Evolutionary conservation across 2,797 vertebrate species (phyloP).

Genomic region (Chloroceryle amazona): DNA sequence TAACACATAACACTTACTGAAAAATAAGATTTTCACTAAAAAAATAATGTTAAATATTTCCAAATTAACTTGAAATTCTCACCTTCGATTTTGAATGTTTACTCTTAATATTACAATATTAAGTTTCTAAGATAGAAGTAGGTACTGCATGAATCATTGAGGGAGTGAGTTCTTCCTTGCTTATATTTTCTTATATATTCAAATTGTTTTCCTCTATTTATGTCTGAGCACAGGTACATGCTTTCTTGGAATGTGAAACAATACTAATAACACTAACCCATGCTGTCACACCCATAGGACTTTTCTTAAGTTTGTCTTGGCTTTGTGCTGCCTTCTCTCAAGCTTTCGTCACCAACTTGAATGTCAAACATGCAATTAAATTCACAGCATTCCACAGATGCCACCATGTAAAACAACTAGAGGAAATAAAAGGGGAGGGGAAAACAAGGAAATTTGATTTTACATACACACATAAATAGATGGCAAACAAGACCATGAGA

Average conservation of each 20-base stretch:
- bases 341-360: neutral
- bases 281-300: neutral
- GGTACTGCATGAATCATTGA: neutral
- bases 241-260: neutral
- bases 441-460: conserved; percentile 37
- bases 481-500: neutral
- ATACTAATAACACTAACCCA: neutral
- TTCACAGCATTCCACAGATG: neutral
- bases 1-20: neutral
- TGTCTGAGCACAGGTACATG: neutral
- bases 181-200: neutral
- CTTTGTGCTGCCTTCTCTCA: neutral
- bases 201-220: neutral
- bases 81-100: neutral
- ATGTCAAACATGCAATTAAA: conserved; percentile 22
- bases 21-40: neutral
- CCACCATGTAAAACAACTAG: neutral
- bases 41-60: neutral
- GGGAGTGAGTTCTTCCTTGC: neutral
- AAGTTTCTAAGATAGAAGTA: neutral
- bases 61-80: neutral
- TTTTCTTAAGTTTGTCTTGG: neutral
- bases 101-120: neutral
- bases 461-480: neutral
- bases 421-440: conserved; percentile 5